phyloP scores from a whole-genome alignment of 2,113 vertebrate species.

The Edolisoma coerulescens region DNA sequence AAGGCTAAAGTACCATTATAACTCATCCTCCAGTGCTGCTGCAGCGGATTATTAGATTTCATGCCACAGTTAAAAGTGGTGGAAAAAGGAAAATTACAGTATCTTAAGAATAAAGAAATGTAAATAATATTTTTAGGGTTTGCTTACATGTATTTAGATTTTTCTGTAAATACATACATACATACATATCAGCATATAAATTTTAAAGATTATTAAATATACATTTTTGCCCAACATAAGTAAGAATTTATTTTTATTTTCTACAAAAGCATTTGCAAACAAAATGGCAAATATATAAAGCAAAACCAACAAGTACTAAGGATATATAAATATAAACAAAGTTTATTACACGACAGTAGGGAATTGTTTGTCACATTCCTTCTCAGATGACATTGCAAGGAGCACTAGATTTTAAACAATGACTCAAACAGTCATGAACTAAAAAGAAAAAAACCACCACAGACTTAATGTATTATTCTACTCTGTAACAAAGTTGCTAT shows the following conservation, averaged over 20 bases:
- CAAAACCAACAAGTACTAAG: background rate
- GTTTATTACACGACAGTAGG: background rate
- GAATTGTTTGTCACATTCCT: background rate
- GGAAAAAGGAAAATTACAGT: background rate
- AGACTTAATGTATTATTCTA: slow-evolving; percentile 12
- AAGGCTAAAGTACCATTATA: background rate
- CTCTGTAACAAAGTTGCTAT: background rate
- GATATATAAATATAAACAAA: background rate
- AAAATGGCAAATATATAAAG: background rate
- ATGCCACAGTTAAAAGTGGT: background rate
- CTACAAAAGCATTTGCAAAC: background rate
- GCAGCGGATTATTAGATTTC: background rate
- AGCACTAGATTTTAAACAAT: slow-evolving; percentile 46
- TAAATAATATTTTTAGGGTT: background rate
- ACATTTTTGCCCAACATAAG: background rate
- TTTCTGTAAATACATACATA: background rate
- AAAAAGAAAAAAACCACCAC: background rate
- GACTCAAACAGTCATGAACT: slow-evolving; percentile 22
- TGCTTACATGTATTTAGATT: background rate
- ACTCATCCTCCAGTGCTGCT: background rate
- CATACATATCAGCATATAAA: background rate
- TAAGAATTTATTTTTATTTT: background rate
- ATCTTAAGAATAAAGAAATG: background rate
- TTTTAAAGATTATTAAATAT: background rate
- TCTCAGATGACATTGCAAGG: background rate